These are phyloP conservation scores for Chaitophorus viminalis DNA, from an alignment of 2,888 invertebrate genomes.

Conservation along the genomic window DNA sequence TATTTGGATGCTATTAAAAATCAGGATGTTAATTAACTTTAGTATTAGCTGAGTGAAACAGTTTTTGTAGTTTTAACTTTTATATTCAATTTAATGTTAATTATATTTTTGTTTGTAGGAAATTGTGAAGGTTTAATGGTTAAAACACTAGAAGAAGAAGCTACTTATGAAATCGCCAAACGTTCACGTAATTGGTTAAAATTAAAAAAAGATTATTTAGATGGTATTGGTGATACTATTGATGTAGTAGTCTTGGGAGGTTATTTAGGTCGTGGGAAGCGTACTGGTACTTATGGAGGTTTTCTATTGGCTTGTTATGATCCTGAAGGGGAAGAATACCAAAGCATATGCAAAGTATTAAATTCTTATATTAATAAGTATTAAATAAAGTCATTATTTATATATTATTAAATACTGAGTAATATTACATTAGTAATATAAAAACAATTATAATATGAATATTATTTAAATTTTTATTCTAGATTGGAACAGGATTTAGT, in stretches of 20 bases:
- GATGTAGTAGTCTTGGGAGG: conserved; percentile 97
- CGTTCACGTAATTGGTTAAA: conserved; percentile 94
- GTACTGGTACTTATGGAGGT: conserved; percentile 93
- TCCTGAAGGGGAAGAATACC: conserved; percentile 88
- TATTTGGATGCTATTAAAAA: too few species aligned
- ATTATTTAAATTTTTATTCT: conserved; percentile 51
- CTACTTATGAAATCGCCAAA: conserved; percentile 97
- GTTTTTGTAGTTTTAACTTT: neutral
- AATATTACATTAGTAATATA: too few species aligned
- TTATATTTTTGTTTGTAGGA: conserved; percentile 69
- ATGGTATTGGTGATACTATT: conserved; percentile 94
- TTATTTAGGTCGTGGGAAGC: conserved; percentile 90
- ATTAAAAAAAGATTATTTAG: conserved; percentile 97
- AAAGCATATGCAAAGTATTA: conserved; percentile 86
- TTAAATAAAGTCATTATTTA: neutral
- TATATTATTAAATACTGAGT: too few species aligned
- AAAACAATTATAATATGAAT: too few species aligned
- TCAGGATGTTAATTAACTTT: neutral
- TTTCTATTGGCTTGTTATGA: conserved; percentile 96
- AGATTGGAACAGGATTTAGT: conserved; percentile 93
- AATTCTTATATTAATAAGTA: neutral
- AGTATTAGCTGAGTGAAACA: neutral
- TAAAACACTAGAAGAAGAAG: conserved; percentile 88
- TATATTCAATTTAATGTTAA: neutral
- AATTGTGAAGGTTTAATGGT: conserved; percentile 99